Base-by-base conservation (phyloP, 2,113 vertebrate species). In the Zeus faber region DNA sequence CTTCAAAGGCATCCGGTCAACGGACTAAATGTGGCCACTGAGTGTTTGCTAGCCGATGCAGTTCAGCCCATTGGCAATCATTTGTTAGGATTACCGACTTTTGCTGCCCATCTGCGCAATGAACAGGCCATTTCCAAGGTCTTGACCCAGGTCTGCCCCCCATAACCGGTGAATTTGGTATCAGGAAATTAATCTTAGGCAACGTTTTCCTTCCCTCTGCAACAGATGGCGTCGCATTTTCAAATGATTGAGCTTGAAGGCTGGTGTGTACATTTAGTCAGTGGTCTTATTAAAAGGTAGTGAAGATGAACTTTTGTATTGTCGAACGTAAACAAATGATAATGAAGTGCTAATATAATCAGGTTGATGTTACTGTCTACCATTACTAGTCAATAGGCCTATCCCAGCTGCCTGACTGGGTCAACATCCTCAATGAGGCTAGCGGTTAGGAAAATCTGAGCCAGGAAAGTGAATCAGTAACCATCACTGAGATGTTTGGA, bases 1-100 rank as follows among this genome's bases (percentile, higher is more conserved):
- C 6, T 27, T 58, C 20, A 20, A 54, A 46, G 41, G 20, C 44
- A 46, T 46, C 44, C 44, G 44, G 44, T 20, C 44, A 5, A 24
- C 20, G 20, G 9, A 22, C 20, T 20, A 26, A 31, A 29, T 20
- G 17, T 14, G 17, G 16, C 41, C 48, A 22, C 33, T 60, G 21
- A 49, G 48, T 29, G 50, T 43, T 9, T 9, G 31, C 16, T 37
- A 58, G 25, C 14, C 24, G 29, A 53, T 11, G 31, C 14, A 18
- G 39, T 48, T 52, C 23, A 48, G 16, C 44, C 1, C n/a, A 33
- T 23, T 11, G 23, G 31, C n/a, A 17, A 46, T 53, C 7, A 40
- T 39, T 47, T 53, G 24, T 58, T 31, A 3, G 21, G 43, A 50
- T 49, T 2, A 14, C 58, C 3, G 44, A 13, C n/a, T 13, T 20